Evolutionary conservation across 2,797 vertebrate species (phyloP).

Genomic region (Eulemur mongoz): DNA sequence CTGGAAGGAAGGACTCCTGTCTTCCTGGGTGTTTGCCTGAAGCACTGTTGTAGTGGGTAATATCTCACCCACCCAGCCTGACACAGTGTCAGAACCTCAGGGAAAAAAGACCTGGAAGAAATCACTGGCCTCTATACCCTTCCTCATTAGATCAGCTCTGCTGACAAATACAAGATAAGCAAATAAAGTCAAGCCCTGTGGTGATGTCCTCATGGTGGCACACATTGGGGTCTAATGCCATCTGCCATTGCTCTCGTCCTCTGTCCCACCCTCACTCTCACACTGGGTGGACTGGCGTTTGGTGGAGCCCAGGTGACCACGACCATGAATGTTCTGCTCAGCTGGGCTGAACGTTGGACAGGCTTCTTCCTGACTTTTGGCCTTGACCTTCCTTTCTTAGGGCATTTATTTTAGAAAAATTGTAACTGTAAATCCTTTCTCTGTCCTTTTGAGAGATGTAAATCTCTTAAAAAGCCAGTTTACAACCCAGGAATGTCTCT

Average conservation of each 20-base stretch:
- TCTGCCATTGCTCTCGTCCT: background rate
- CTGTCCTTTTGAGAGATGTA: background rate
- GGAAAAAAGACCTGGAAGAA: background rate
- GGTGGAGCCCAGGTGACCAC: background rate
- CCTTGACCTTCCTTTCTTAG: too few relatives aligned
- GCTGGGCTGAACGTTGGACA: background rate
- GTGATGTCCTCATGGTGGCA: too few relatives aligned
- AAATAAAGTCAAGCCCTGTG: rapidly evolving
- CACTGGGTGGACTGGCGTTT: background rate
- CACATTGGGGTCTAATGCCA: rapidly evolving
- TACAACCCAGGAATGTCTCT: background rate
- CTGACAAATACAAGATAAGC: background rate
- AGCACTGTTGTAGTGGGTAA: rapidly evolving
- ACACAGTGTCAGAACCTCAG: background rate
- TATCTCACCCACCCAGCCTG: too few relatives aligned
- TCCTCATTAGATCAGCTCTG: background rate
- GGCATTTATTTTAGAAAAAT: background rate
- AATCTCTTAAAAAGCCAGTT: background rate
- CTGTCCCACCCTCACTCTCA: background rate
- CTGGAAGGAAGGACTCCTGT: rapidly evolving
- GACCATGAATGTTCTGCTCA: background rate
- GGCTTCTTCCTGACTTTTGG: background rate
- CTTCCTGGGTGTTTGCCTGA: background rate
- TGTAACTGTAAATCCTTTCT: background rate
- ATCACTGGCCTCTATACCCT: rapidly evolving